Base-by-base conservation (phyloP, 2,113 vertebrate genomes). In the Puntigrus tetrazona region DNA sequence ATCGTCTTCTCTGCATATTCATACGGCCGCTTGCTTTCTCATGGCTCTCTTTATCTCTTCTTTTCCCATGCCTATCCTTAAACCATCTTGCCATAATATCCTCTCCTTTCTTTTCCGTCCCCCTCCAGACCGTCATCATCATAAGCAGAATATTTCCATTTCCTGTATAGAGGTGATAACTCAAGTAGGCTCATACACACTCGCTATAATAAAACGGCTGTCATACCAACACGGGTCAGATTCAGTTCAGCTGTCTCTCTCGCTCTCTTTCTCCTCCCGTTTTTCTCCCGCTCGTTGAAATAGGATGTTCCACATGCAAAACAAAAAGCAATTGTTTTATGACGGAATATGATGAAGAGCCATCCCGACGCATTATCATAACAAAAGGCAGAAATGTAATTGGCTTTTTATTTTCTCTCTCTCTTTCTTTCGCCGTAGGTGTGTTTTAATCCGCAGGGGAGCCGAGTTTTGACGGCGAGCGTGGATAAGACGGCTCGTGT, bases 391-490 rank as follows among this genome's bases (percentile, higher is more conserved):
- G 75, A 78, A 41, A 78, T 59, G 27, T 78, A 78, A 78, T 38
- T 55, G 3, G 41, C 65, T 78, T 55, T 36, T 47, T 55, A 4
- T 59, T n/a, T 57, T 31, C 7, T 34, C 75, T 70, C 38, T 65
- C 27, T 36, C 38, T 41, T 16, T 67, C 14, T 70, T 41, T 87
- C 18, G 87, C 90, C 83, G 55, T 89, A 99, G 98, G 93, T 99
- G 78, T 97, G 96, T 88, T 98, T 99, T 92, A 98, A 95, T 91
- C 96, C 98, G 3, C 97, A 97, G 91, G 96, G 97, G 47, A 96
- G 86, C 88, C 93, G 93, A 18, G 88, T 99, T 74, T 92, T 99
- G 81, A 99, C 98, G 7, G 97, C 96, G 50, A 97, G 98, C 81
- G 92, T 94, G 47, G 97, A 99, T 92, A 97, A 95, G 89, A 98